Evolutionary conservation across 2,113 vertebrate species (phyloP), one percentile per base, ranked within the genome.

Genomic region (Sprattus sprattus): DNA sequence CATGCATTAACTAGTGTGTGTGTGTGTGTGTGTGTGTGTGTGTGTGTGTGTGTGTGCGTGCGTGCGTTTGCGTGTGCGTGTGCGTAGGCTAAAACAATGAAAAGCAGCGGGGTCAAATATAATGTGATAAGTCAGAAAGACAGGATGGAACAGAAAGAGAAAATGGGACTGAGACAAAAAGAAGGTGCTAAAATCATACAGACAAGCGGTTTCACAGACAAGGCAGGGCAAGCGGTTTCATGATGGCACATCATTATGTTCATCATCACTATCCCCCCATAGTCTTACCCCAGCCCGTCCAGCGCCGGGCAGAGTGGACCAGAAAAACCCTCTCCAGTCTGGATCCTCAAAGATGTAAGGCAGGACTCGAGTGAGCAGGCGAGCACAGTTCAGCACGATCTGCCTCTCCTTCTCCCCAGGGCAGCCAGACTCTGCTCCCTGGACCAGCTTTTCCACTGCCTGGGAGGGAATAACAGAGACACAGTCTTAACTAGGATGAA

Each of bases 271-370:
- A 20, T 18, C 18, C 18, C 13, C 52, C 10, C 67, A 75, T 32
- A 4, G 28, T 13, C 71, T 78, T 78, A 78, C 71, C 71, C 71
- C 71, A 5, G 71, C 28, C 28, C 71, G 71, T 39, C 97, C 97
- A 1, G 98, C 96, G 9, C 98, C 98, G 0, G 98, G 98, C 86
- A 99, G 96, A 0, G 98, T 99, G 10, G 98, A 99, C 98, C 98
- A 99, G 93, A 99, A 99, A 94, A 99, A 99, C 45, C 98, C 98
- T 87, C 98, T 97, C 98, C 98, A 99, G 91, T 99, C 98, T 0
- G 97, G 97, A 91, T 99, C 98, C 94, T 99, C 98, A 0, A 99
- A 99, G 91, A 99, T 99, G 91, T 99, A 99, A 22, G 98, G 98
- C 89, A 99, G 95, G 91, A 98, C 97, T 1, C 98, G 97, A 2